Evolutionary conservation across 2,888 invertebrate genomes (phyloP), one percentile per base, ranked within the genome.

Genomic region (Amphipoea lucens): DNA sequence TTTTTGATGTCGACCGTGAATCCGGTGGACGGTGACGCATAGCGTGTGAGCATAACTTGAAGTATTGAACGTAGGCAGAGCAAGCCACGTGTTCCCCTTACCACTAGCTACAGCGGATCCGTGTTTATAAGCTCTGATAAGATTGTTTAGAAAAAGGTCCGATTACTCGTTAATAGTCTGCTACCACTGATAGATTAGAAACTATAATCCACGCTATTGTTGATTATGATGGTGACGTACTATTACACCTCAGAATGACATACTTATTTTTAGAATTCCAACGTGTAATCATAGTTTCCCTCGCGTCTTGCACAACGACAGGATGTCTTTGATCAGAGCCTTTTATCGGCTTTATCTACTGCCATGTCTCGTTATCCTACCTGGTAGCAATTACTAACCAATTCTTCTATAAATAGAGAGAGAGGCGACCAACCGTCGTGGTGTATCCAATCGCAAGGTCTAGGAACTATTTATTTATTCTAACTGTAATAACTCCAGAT

Each of bases 331-430:
- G 12, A 51, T n/a, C 20, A 65, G 23, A 60, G n/a, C 11, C n/a
- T 68, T 68, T 48, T 48, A 65, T 20, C 11, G n/a, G 45, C n/a
- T 51, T 62, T 62, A 62, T 63, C n/a, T 40, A n/a, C 20, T 36
- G 57, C 20, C 14, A 20, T 11, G 36, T 54, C 29, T 82, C 40
- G 29, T 65, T 62, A 40, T 40, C 45, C 14, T 29, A 78, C 45
- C 45, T 86, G 71, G 65, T 45, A 83, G 63, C 65, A 78, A 86
- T 85, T 68, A 62, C 36, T 23, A 76, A 69, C 57, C 23, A 72
- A 83, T 76, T 76, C 63, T 77, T 89, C 91, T 93, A 93, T 94
- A 92, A 91, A 94, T 92, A 94, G 92, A 93, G 92, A 92, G 93
- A 93, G 92, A 92, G 93, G 93, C 91, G 90, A 93, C 90, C 88